These are phyloP conservation scores for Argentina silus DNA, from an alignment of 2,797 vertebrate species.

Conservation along the genomic window DNA sequence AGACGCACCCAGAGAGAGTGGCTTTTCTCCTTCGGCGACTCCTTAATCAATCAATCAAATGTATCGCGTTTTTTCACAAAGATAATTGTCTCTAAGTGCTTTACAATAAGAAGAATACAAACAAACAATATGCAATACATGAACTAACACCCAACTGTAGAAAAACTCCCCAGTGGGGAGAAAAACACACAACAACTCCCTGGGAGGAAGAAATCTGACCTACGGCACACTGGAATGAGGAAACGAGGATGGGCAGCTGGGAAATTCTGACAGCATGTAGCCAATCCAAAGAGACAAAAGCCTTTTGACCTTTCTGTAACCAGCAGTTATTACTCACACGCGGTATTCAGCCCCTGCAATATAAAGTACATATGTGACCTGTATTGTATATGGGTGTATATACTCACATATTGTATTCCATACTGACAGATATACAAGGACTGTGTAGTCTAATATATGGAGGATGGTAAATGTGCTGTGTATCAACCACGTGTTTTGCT, in stretches of 20 bases:
- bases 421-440: no score
- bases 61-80: no score
- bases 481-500: no score
- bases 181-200: background rate
- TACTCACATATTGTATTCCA: no score
- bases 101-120: no score
- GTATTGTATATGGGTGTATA: background rate
- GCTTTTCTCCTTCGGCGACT: background rate
- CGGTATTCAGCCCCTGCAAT: no score
- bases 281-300: background rate
- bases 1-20: background rate
- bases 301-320: background rate
- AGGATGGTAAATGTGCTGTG: no score
- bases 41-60: background rate
- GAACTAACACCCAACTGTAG: no score
- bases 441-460: no score
- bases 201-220: background rate
- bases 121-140: background rate
- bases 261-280: background rate
- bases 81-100: no score
- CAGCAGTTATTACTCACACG: background rate
- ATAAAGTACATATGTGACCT: background rate
- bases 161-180: no score
- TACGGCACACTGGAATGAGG: constrained; percentile 65
- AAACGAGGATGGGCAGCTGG: constrained; percentile 43